Percentiles rank a stretch among this genome's conserved stretches.
phyloP scores from a whole-genome alignment of 1,140 invertebrate genomes.

The Trypoxylus dichotomus region DNA sequence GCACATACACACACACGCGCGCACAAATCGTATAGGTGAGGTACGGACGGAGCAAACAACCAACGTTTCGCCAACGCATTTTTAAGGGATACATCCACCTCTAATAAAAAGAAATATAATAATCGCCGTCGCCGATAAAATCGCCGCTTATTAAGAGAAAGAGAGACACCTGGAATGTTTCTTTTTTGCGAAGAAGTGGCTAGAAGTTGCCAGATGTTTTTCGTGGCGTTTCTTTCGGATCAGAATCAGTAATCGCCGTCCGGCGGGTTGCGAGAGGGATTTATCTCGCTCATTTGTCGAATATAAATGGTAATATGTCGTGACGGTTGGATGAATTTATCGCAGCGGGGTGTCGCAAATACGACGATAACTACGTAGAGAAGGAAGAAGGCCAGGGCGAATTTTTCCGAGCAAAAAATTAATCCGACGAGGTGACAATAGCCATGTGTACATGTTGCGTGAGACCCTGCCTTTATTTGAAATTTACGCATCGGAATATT shows the following conservation, averaged over 20 bases:
- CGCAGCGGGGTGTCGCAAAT: constrained; percentile 13
- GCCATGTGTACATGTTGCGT: background rate
- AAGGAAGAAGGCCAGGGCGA: no score
- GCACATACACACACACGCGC: background rate
- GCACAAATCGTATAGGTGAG: background rate
- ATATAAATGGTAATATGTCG: background rate
- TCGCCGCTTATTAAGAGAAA: background rate
- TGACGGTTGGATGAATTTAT: constrained; percentile 22
- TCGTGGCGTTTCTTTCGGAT: background rate
- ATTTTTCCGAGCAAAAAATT: background rate
- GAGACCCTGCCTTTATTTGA: background rate
- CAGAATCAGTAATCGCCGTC: background rate
- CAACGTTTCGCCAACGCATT: background rate
- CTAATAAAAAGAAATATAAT: constrained; percentile 6
- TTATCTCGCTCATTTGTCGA: constrained; percentile 14
- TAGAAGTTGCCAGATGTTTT: background rate
- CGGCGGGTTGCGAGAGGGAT: background rate
- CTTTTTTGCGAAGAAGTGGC: background rate
- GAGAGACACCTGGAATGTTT: background rate
- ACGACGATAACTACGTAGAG: background rate
- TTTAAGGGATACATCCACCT: background rate
- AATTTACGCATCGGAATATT: background rate
- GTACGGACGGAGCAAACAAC: background rate
- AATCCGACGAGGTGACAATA: background rate
- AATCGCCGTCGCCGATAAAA: background rate